Base-by-base conservation (phyloP, 2,888 invertebrate genomes). In the Noctua janthe region DNA sequence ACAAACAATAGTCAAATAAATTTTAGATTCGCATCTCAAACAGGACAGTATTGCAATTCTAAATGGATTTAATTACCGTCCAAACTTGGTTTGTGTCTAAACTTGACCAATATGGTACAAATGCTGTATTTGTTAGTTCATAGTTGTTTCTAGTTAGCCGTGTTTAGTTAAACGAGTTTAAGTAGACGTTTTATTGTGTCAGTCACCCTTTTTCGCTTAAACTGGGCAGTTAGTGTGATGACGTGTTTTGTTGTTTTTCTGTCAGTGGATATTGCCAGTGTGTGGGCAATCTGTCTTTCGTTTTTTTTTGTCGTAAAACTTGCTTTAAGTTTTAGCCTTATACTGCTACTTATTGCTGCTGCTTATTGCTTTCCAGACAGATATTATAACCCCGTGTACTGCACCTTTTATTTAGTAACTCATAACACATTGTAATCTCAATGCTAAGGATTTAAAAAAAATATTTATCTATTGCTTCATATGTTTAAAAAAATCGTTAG, bases 31-130 rank as follows among this genome's bases (percentile, higher is more conserved):
- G 39, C 54, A 69, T 72, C 84, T 62, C 15, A 69, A 83, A 43
- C 43, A 43, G 15, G 67, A 51, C 35, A 83, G 11, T 72, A 84
- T 54, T 62, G 47, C 67, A 54, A 77, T 78, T 54, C 78, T 49
- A 84, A 82, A 69, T 82, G 62, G 59, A 54, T 78, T 84, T 84
- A 78, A 82, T 84, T 84, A 56, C 67, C 8, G 47, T 67, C 66
- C 47, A 54, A 83, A 81, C 71, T 77, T 29, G 2, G 71, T 29
- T 39, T 78, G n/a, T 83, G 71, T 72, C 47, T 43, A 56, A 84
- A 82, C 47, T 82, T 78, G 11, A 56, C 59, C 43, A 71, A 71
- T 83, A 77, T 62, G 69, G 62, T 75, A 70, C 69, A 51, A 83
- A 71, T 67, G 51, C 11, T 71, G 67, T 78, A 49, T 76, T 81